Conservation (phyloP, 2,888 invertebrate species). For the Acanthosoma haemorrhoidale region DNA sequence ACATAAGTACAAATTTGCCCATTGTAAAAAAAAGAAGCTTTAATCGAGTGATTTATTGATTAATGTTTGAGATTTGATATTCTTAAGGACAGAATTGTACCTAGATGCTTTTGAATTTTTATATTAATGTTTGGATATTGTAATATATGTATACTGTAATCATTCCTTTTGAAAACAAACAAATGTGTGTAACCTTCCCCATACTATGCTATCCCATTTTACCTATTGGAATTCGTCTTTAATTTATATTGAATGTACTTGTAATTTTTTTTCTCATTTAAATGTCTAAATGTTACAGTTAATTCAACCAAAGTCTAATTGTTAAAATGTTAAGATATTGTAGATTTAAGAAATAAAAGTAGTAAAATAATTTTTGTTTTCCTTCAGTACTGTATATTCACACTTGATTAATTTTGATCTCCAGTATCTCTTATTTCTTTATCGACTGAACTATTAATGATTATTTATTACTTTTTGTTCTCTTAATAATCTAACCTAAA, state of each 20-base stretch:
- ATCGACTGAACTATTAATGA: background rate
- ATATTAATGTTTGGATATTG: slow-evolving; percentile 6
- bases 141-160: background rate
- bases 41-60: no score
- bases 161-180: background rate
- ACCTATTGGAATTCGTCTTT: background rate
- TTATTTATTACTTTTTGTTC: no score
- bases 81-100: background rate
- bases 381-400: background rate
- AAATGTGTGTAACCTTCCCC: slow-evolving; percentile 26
- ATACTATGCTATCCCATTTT: background rate
- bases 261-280: background rate
- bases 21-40: no score
- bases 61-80: background rate
- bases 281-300: slow-evolving; percentile 15
- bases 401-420: no score
- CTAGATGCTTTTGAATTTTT: slow-evolving; percentile 1
- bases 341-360: slow-evolving; percentile 5
- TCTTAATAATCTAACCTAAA: no score
- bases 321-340: background rate
- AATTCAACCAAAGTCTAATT: slow-evolving; percentile 26
- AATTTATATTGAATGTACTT: background rate
- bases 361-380: background rate
- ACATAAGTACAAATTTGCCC: no score
- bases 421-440: background rate